These are phyloP conservation scores for Sylvia atricapilla DNA, from an alignment of 2,113 vertebrate species.

Conservation along the genomic window DNA sequence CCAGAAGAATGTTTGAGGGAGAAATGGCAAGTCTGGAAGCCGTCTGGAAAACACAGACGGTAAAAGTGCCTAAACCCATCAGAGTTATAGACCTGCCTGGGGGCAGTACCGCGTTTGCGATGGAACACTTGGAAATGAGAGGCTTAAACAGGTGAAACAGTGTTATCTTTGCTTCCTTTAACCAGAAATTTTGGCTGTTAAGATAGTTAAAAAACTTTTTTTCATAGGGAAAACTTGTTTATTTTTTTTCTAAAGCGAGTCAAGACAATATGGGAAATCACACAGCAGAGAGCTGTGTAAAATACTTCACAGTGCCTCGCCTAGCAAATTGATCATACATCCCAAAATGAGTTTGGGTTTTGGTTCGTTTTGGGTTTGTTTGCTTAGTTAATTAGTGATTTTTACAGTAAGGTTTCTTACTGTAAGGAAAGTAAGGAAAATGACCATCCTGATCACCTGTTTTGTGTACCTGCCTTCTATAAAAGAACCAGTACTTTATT, in stretches of 20 bases:
- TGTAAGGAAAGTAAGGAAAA: background rate
- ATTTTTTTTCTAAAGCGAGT: background rate
- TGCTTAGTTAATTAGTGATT: background rate
- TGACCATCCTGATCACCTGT: background rate
- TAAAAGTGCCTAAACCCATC: slow-evolving; percentile 86
- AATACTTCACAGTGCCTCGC: background rate
- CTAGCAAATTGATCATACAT: background rate
- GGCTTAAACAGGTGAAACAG: slow-evolving; percentile 80
- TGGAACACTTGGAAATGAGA: slow-evolving; percentile 93
- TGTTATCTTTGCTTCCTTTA: background rate
- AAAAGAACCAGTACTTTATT: background rate
- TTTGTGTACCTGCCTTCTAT: background rate
- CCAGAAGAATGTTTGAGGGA: slow-evolving; percentile 92
- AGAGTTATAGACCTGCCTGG: slow-evolving; percentile 83
- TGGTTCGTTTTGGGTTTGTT: background rate
- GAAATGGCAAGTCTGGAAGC: slow-evolving; percentile 90
- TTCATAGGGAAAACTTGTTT: background rate
- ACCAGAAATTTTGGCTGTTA: background rate
- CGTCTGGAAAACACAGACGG: slow-evolving; percentile 79
- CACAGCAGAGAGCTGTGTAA: background rate
- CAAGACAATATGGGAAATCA: background rate
- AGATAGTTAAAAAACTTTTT: background rate
- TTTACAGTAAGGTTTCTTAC: background rate
- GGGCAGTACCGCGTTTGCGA: slow-evolving; percentile 79
- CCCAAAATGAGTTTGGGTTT: background rate